Conservation (phyloP, 2,888 invertebrate species). For the Odiellus spinosus region DNA sequence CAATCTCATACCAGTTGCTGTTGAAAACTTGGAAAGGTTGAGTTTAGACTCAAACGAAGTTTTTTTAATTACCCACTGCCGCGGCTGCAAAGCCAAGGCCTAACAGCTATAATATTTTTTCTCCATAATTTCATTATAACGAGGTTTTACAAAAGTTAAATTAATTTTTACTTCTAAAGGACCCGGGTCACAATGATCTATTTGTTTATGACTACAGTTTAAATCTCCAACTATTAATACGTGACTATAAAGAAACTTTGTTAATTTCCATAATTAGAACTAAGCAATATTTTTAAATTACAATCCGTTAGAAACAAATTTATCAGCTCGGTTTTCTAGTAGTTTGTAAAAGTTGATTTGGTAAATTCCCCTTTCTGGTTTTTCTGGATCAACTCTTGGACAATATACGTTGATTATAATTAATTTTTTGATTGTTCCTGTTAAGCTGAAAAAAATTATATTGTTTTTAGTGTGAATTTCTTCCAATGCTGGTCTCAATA, state of each 20-base stretch:
- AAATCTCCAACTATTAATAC: conserved; percentile 38
- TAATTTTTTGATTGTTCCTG: conserved; percentile 8
- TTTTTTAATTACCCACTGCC: too few species aligned
- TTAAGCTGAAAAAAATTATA: too few species aligned
- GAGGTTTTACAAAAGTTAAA: too few species aligned
- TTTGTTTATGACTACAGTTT: conserved; percentile 32
- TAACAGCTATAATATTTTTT: too few species aligned
- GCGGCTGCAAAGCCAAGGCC: too few species aligned
- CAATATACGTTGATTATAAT: conserved; percentile 37
- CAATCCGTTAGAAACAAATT: conserved; percentile 29
- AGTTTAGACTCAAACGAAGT: too few species aligned
- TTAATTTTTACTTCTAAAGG: conserved; percentile 18
- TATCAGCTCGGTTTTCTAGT: conserved; percentile 31
- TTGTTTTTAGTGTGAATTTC: too few species aligned
- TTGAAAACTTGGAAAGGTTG: too few species aligned
- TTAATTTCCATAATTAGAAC: conserved; percentile 1
- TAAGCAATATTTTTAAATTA: conserved; percentile 20
- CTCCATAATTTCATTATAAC: too few species aligned
- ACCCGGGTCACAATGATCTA: conserved; percentile 36
- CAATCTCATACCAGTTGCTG: too few species aligned
- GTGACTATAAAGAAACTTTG: conserved; percentile 25
- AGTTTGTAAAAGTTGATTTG: conserved; percentile 34
- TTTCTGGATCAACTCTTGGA: conserved; percentile 34
- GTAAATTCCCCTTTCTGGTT: conserved; percentile 30
- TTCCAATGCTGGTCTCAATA: too few species aligned